A percentile compares a stretch with the other conserved stretches of the same genome.
Evolutionary conservation across 2,113 vertebrate species (phyloP).

Genomic region (Pterocles gutturalis): DNA sequence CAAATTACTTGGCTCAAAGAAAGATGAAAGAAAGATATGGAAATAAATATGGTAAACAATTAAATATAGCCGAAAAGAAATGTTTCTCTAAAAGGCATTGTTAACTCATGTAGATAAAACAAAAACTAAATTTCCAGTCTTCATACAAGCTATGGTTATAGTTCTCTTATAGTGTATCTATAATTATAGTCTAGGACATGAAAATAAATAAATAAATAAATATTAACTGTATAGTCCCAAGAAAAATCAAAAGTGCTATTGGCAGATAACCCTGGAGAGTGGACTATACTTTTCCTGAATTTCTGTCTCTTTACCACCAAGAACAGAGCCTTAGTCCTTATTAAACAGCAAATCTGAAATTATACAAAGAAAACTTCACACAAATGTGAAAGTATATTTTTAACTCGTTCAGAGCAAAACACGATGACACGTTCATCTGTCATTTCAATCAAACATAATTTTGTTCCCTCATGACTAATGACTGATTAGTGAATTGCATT

Average conservation of each 20-base stretch:
- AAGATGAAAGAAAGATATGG: neutral
- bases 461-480: conserved; percentile 18
- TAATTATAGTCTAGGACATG: neutral
- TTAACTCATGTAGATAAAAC: neutral
- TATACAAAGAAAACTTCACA: neutral
- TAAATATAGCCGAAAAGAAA: neutral
- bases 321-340: neutral
- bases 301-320: neutral
- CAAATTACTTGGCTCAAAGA: neutral
- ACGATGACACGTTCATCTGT: conserved; percentile 1
- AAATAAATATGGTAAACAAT: neutral
- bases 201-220: neutral
- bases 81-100: neutral
- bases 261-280: neutral
- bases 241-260: neutral
- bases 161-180: neutral
- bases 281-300: neutral
- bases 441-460: conserved; percentile 55
- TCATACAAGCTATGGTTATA: neutral
- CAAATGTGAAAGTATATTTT: conserved; percentile 28
- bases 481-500: conserved; percentile 58
- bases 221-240: neutral
- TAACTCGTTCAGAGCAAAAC: conserved; percentile 9
- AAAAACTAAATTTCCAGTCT: neutral
- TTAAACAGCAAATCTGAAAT: neutral